Conservation (phyloP, 2,888 invertebrate species). For the Lepidochrysops patricia region DNA sequence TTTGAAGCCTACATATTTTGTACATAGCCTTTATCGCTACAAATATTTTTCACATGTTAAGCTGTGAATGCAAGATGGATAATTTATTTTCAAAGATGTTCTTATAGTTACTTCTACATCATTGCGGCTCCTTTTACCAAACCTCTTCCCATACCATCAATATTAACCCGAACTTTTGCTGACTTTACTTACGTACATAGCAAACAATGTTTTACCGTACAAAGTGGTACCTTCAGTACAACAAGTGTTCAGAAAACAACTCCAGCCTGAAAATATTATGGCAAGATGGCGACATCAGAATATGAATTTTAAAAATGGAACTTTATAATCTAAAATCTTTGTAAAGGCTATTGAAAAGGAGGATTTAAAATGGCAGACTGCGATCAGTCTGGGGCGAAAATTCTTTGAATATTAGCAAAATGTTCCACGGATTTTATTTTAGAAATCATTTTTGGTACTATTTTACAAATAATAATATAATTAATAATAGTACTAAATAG, state of each 20-base stretch:
- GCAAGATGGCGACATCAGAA: background rate
- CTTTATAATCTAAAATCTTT: conserved; percentile 4
- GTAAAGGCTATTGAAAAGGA: background rate
- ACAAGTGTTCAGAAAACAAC: conserved; percentile 36
- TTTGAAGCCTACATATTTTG: background rate
- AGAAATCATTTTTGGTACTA: background rate
- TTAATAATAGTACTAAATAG: background rate
- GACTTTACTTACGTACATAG: background rate
- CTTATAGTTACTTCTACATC: too few relatives aligned
- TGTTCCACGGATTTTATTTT: background rate
- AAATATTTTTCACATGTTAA: too few relatives aligned
- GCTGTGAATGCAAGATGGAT: too few relatives aligned
- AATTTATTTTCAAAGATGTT: too few relatives aligned
- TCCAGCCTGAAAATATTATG: conserved; percentile 9
- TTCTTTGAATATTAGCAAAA: conserved; percentile 1
- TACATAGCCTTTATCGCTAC: too few relatives aligned
- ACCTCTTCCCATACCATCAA: too few relatives aligned
- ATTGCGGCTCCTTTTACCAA: too few relatives aligned
- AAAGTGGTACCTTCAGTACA: conserved; percentile 29
- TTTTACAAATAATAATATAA: too few relatives aligned
- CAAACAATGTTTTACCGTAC: background rate
- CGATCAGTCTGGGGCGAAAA: background rate
- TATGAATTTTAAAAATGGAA: conserved; percentile 2
- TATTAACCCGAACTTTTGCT: background rate
- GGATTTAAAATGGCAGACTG: conserved; percentile 10